These are phyloP conservation scores for Athalia circularis DNA, from an alignment of 2,888 invertebrate genomes.

Conservation along the genomic window DNA sequence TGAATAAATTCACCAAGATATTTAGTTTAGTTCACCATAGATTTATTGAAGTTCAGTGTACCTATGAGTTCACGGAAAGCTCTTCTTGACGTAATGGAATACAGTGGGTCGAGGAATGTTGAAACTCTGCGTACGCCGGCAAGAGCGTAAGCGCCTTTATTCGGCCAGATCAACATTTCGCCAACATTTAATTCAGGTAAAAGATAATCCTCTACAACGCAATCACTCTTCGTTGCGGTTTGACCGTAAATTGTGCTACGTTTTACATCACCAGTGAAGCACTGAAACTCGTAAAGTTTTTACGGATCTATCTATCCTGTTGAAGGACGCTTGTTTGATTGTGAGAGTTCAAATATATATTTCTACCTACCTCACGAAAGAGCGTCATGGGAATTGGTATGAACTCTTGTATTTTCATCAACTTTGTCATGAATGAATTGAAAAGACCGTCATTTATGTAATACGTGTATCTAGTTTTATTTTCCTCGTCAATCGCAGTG, in stretches of 20 bases:
- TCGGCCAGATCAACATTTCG: constrained; percentile 79
- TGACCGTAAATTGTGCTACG: constrained; percentile 78
- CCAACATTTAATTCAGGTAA: constrained; percentile 78
- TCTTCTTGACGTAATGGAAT: constrained; percentile 68
- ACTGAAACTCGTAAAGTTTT: constrained; percentile 47
- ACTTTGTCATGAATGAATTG: constrained; percentile 78
- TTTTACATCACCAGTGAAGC: constrained; percentile 55
- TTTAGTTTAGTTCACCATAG: constrained; percentile 64
- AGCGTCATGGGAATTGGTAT: constrained; percentile 55
- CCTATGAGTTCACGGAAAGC: no score
- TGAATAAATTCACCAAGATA: no score
- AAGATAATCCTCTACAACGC: constrained; percentile 72
- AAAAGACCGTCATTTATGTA: constrained; percentile 81
- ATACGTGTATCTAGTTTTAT: constrained; percentile 73
- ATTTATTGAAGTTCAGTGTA: no score
- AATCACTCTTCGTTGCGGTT: constrained; percentile 80
- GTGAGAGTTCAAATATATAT: no score
- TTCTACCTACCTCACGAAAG: constrained; percentile 49
- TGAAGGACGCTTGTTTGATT: no score
- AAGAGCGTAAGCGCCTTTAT: constrained; percentile 81
- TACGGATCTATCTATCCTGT: neutral
- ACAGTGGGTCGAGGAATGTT: constrained; percentile 75
- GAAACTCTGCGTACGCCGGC: constrained; percentile 77
- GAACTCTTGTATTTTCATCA: constrained; percentile 57
- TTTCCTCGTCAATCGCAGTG: constrained; percentile 61